Evolutionary conservation across 2,113 vertebrate genomes (phyloP).

Genomic region (Chaetodon trifascialis): DNA sequence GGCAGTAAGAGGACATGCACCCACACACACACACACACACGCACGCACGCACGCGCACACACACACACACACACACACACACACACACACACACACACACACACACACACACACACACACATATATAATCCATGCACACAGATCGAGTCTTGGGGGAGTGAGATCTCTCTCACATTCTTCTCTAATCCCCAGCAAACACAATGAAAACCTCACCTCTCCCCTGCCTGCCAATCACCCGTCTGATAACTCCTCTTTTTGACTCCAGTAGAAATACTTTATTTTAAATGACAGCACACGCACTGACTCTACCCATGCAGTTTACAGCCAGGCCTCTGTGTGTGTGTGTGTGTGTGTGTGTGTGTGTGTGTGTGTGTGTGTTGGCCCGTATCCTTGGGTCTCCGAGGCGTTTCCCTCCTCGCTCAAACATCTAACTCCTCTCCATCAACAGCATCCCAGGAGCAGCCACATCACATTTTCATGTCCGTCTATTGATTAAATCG

Average conservation of each 20-base stretch:
- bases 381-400: constrained; percentile 13
- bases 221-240: constrained; percentile 65
- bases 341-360: too few species aligned
- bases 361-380: not conserved
- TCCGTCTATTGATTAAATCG: constrained; percentile 65
- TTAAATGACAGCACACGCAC: constrained; percentile 45
- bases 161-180: constrained; percentile 50
- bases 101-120: too few species aligned
- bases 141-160: constrained; percentile 41
- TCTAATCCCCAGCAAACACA: constrained; percentile 61
- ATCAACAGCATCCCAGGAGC: constrained; percentile 30
- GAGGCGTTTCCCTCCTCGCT: constrained; percentile 32
- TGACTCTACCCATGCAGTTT: not conserved
- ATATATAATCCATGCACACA: constrained; percentile 21
- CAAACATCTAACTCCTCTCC: constrained; percentile 48
- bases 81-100: not conserved
- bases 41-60: too few species aligned
- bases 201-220: constrained; percentile 52
- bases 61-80: not conserved
- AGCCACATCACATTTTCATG: constrained; percentile 53
- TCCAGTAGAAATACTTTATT: constrained; percentile 47
- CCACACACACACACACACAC: constrained; percentile 28
- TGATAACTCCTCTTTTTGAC: constrained; percentile 53
- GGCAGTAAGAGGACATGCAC: constrained; percentile 22
- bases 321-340: not conserved